Base-by-base conservation (phyloP, 2,888 invertebrate genomes). In the Malachius bipustulatus region DNA sequence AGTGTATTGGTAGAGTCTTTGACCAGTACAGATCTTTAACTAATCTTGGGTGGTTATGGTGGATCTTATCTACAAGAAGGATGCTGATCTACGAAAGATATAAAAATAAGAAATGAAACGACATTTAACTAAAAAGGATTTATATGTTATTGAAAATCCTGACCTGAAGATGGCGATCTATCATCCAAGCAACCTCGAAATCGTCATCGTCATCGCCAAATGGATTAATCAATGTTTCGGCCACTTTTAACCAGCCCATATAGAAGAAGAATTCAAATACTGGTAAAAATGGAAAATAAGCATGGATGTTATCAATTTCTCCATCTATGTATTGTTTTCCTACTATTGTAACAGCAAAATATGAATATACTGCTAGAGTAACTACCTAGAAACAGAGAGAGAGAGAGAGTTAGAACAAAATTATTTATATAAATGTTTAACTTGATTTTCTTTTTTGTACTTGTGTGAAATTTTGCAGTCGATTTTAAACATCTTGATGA, bases 141-240 rank as follows among this genome's bases (percentile, higher is more conserved):
- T 9, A 56, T n/a, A n/a, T n/a, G n/a, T n/a, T n/a, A n/a, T n/a
- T 57, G 24, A 19, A 19, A 19, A 19, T 8, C 6, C 6, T n/a
- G 55, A 82, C 82, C 69, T 82, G 80, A 36, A 84, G 65, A 64
- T 85, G 84, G 48, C 90, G 73, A 62, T 91, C 90, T 34, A 91
- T 80, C 63, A 91, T 73, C 88, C 89, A 89, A 54, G 87, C 88
- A 4, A 82, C 82, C 69, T 88, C 88, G 54, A 88, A 88, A 50
- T 88, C 88, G 52, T 88, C 88, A 52, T 88, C 88, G 49, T 88
- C 88, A 54, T 87, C 87, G 2, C 88, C 88, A 51, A 87, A 88
- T 0, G 88, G 88, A 64, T 91, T 91, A 42, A 91, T 85, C 34
- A 89, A 63, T 0, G 83, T 78, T 63, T 89, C 89, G 11, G 89